A percentile compares a stretch with the other conserved stretches of the same genome.
These are phyloP conservation scores for Avahi laniger DNA, from an alignment of 2,797 vertebrate genomes.

Conservation along the genomic window DNA sequence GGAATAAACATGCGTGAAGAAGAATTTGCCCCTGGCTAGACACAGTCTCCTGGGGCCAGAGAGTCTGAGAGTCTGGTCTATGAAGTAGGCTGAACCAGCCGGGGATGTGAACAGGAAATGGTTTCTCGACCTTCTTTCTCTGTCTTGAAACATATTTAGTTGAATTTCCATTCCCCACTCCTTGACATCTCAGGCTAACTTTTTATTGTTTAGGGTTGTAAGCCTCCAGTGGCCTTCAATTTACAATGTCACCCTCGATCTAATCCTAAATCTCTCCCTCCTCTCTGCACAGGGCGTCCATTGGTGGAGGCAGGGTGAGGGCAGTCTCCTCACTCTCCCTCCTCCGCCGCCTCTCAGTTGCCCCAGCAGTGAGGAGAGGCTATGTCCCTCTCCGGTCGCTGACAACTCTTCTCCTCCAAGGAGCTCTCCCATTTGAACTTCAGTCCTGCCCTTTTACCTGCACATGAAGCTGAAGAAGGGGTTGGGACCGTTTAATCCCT, in stretches of 20 bases:
- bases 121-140: slow-evolving; percentile 41
- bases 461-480: neutral
- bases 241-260: neutral
- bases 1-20: neutral
- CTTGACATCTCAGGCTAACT: slow-evolving; percentile 6
- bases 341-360: too few species aligned
- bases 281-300: neutral
- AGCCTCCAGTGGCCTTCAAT: neutral
- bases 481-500: neutral
- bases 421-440: neutral
- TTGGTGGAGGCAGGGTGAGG: neutral
- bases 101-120: neutral
- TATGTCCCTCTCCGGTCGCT: neutral
- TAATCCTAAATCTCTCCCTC: neutral
- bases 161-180: slow-evolving; percentile 20
- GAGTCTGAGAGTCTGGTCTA: neutral
- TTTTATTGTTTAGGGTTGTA: slow-evolving; percentile 29
- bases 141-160: slow-evolving; percentile 12
- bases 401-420: neutral
- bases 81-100: neutral
- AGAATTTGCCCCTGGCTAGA: neutral
- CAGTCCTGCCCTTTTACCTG: neutral
- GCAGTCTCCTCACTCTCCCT: neutral
- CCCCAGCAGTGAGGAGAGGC: neutral
- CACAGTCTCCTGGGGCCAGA: neutral